Evolutionary conservation across 1,140 invertebrate species (phyloP), one percentile per base, ranked within the genome.

Genomic region (Calliphora vicina): DNA sequence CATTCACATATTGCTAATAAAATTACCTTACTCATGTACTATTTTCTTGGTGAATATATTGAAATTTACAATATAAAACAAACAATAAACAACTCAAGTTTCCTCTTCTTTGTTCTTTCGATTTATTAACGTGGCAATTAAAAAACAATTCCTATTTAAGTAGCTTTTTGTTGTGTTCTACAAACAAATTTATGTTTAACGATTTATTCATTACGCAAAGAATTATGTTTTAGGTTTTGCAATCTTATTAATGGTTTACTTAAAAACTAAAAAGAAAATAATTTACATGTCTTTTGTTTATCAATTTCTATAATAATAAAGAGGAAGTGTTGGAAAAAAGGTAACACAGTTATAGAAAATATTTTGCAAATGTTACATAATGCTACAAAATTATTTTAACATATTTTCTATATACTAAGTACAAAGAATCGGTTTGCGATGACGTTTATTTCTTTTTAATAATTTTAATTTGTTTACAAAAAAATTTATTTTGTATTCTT

Each of bases 371-470:
- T 50, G 13, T 50, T 35, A 50, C 45, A 50, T 1, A 50, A 50
- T 50, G 12, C 10, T 50, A 50, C 13, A 50, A 50, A 50, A 50
- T 17, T n/a, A n/a, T 50, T 50, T 50, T 15, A 50, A 50, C 45
- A 17, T 50, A 13, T 50, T 50, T 50, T 35, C 0, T 35, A 35
- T 35, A 35, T 35, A 35, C 10, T 8, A 8, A 35, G 35, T 35
- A 67, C n/a, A 78, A 25, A 26, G 80, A 89, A 88, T 88, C 87
- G 87, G 87, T 87, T 85, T 86, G 87, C 87, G 84, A 85, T 83
- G 87, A 88, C 74, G 61, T 57, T 57, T 8, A 25, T n/a, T n/a
- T n/a, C n/a, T n/a, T n/a, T n/a, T n/a, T n/a, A n/a, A n/a, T n/a
- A n/a, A n/a, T 67, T 67, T 87, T 87, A 20, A 76, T 3, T 29